A percentile compares a stretch with the other conserved stretches of the same genome.
phyloP scores from a whole-genome alignment of 2,113 vertebrate species.

The Axis porcinus region DNA sequence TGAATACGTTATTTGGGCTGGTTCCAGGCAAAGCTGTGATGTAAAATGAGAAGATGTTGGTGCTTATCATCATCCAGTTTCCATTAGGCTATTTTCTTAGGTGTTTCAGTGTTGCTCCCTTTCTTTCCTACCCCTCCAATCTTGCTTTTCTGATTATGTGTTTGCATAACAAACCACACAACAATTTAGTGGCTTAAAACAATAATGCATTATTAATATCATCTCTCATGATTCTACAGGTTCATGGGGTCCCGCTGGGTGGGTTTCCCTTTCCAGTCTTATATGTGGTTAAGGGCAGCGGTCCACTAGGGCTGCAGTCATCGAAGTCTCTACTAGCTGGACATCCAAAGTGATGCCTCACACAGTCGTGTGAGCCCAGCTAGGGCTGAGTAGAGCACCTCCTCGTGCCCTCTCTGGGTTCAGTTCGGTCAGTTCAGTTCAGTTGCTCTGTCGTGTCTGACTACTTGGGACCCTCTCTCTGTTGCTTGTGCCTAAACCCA shows the following conservation, averaged over 20 bases:
- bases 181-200: background rate
- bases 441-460: background rate
- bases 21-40: background rate
- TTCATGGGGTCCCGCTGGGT: background rate
- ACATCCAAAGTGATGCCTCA: background rate
- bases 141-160: background rate
- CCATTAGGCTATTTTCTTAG: background rate
- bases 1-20: background rate
- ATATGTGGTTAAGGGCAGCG: background rate
- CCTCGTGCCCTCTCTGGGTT: background rate
- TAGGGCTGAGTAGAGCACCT: background rate
- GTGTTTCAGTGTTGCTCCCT: background rate
- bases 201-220: background rate
- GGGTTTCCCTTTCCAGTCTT: background rate
- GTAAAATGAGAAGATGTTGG: background rate
- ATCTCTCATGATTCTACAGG: background rate
- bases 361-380: background rate
- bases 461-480: background rate
- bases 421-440: background rate
- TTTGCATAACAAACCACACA: background rate
- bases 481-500: background rate
- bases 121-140: background rate
- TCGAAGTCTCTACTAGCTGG: background rate
- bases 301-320: background rate
- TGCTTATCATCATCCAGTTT: background rate